Percentiles rank a stretch among this genome's conserved stretches.
phyloP scores from a whole-genome alignment of 2,797 vertebrate species.

The Podarcis lilfordi region DNA sequence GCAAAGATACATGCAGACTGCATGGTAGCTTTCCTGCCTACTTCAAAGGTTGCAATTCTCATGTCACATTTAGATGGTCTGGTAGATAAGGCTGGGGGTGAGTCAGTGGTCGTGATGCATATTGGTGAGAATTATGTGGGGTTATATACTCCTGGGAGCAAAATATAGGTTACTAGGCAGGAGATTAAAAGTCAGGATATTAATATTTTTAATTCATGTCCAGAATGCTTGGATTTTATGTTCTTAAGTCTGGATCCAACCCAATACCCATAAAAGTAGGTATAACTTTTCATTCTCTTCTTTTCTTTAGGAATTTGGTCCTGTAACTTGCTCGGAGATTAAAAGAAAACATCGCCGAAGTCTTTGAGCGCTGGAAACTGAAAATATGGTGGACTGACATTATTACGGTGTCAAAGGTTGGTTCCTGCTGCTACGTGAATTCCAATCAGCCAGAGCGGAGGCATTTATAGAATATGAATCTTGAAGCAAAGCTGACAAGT shows the following conservation, averaged over 20 bases:
- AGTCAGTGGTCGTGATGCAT: too few relatives aligned
- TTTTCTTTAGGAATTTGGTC: constrained; percentile 14
- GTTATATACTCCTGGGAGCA: too few relatives aligned
- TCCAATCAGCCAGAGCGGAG: constrained; percentile 25
- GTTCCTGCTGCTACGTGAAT: constrained; percentile 49
- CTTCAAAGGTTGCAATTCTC: too few relatives aligned
- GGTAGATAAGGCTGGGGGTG: too few relatives aligned
- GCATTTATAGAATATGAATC: constrained; percentile 53
- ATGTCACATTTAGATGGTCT: too few relatives aligned
- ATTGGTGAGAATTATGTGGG: too few relatives aligned
- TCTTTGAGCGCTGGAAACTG: constrained; percentile 19
- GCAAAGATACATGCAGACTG: too few relatives aligned
- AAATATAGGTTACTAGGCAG: too few relatives aligned
- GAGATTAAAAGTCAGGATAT: too few relatives aligned
- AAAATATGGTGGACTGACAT: constrained; percentile 22
- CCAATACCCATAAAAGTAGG: not conserved
- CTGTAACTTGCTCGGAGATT: not conserved
- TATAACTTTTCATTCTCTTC: not conserved
- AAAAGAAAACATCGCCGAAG: constrained; percentile 4
- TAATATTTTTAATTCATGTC: too few relatives aligned
- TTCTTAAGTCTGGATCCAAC: not conserved
- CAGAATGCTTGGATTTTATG: too few relatives aligned
- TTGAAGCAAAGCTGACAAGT: constrained; percentile 35
- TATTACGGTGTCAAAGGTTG: constrained; percentile 42
- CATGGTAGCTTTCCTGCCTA: too few relatives aligned